These are phyloP conservation scores for Corythoichthys haematopterus DNA, from an alignment of 2,113 vertebrate genomes.

Conservation along the genomic window DNA sequence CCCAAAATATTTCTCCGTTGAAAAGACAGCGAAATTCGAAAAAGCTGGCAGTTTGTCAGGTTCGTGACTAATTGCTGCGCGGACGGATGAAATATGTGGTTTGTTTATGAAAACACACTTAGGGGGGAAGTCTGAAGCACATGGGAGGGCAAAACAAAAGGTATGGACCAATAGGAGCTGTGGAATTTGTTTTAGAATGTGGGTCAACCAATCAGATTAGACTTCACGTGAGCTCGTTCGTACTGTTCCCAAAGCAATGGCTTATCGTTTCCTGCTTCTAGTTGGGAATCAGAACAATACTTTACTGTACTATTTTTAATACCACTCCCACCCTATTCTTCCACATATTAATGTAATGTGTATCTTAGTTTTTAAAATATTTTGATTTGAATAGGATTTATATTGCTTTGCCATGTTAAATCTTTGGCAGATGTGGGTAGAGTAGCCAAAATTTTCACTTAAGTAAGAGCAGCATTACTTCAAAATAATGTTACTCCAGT, in stretches of 20 bases:
- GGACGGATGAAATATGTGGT: slow-evolving; percentile 38
- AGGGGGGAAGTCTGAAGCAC: slow-evolving; percentile 54
- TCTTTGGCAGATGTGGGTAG: too few species aligned
- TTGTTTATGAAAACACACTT: slow-evolving; percentile 71
- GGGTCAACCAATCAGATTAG: slow-evolving; percentile 63
- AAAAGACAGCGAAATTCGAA: slow-evolving; percentile 5
- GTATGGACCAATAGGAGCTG: slow-evolving; percentile 55
- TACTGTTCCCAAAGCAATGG: slow-evolving; percentile 13
- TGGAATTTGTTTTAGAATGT: slow-evolving; percentile 36
- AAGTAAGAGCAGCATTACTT: too few species aligned
- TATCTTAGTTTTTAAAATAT: not conserved
- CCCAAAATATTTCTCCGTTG: not conserved
- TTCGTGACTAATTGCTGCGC: slow-evolving; percentile 4
- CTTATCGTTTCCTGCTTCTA: slow-evolving; percentile 9
- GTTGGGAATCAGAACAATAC: not conserved
- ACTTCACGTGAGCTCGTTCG: slow-evolving; percentile 24
- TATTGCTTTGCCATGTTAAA: too few species aligned
- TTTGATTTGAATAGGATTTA: not conserved
- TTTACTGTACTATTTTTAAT: not conserved
- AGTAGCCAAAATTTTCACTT: too few species aligned
- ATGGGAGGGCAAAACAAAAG: slow-evolving; percentile 62
- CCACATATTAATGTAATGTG: not conserved
- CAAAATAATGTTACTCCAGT: too few species aligned
- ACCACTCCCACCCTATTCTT: not conserved
- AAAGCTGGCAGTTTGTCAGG: slow-evolving; percentile 17